Base-by-base conservation (phyloP, 2,888 invertebrate genomes). In the Limnephilus lunatus region DNA sequence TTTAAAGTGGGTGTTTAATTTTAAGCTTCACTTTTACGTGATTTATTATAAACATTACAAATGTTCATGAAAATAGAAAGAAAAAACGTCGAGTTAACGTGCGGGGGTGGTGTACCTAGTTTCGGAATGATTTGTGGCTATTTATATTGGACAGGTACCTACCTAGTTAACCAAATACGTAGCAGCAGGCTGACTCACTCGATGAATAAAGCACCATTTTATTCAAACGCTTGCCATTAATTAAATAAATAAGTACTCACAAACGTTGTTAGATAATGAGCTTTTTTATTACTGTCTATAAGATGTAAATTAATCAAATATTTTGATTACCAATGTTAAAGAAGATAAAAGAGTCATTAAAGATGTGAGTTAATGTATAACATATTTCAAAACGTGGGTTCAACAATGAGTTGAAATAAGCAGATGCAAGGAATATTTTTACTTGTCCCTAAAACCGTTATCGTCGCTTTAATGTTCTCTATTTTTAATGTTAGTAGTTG, bases 81-180 rank as follows among this genome's bases (percentile, higher is more conserved):
- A 89, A 89, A 80, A 88, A 80, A 88, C 80, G 80, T 25, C 31
- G 32, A 44, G 12, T 19, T 89, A 35, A 81, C n/a, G 35, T 15
- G 88, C 88, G 88, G 68, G 88, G 88, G 86, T 68, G 86, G 86
- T 86, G 86, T 86, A 44, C 86, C 68, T 68, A 68, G 31, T 39
- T 19, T 15, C 19, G 2, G n/a, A 80, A 80, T 89, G 88, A 89
- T 89, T 89, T 89, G 88, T 89, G 80, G 39, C 88, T 89, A 89
- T 89, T 89, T 81, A 89, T 81, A 35, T 88, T 88, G 32, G n/a
- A 35, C 83, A 31, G 88, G n/a, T 80, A 31, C 68, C 68, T 68
- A 89, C 32, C 80, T 39, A 80, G 80, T 48, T 81, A 35, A 80
- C 53, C 88, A 80, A 80, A 89, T 89, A 89, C 25, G 14, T 48